These are phyloP conservation scores for Clusia tigrina DNA, from an alignment of 2,888 invertebrate genomes.

Conservation along the genomic window DNA sequence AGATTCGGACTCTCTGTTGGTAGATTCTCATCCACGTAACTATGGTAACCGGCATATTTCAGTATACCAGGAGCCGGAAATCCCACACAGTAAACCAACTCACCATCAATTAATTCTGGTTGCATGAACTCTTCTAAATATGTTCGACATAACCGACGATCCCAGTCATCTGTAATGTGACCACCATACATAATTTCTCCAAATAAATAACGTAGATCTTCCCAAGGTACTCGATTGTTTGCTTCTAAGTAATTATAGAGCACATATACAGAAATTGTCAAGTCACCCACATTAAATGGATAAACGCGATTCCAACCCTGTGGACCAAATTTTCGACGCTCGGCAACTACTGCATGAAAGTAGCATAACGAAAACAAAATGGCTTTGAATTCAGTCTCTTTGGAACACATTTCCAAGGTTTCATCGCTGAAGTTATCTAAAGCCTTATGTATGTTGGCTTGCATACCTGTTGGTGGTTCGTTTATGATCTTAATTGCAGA, in stretches of 20 bases:
- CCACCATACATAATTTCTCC: slow-evolving; percentile 99
- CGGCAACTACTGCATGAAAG: slow-evolving; percentile 93
- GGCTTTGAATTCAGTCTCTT: slow-evolving; percentile 92
- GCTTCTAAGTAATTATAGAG: slow-evolving; percentile 90
- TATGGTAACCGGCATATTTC: slow-evolving; percentile 87
- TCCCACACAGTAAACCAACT: slow-evolving; percentile 80
- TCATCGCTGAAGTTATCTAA: slow-evolving; percentile 92
- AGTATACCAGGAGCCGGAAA: slow-evolving; percentile 88
- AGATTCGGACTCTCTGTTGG: slow-evolving; percentile 89
- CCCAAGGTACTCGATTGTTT: slow-evolving; percentile 89
- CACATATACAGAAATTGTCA: slow-evolving; percentile 92
- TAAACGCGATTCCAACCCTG: slow-evolving; percentile 69
- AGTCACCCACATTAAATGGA: slow-evolving; percentile 84
- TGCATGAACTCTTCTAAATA: slow-evolving; percentile 89
- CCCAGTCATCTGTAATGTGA: slow-evolving; percentile 97
- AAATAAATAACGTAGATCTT: slow-evolving; percentile 91
- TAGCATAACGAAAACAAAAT: slow-evolving; percentile 90
- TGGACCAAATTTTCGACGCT: slow-evolving; percentile 81
- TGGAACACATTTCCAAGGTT: slow-evolving; percentile 89
- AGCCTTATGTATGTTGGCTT: slow-evolving; percentile 92
- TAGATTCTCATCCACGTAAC: slow-evolving; percentile 84
- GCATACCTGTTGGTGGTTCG: slow-evolving; percentile 94
- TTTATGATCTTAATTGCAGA: slow-evolving; percentile 95
- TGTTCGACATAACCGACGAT: slow-evolving; percentile 84
- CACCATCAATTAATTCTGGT: slow-evolving; percentile 86